Percentiles rank a stretch among this genome's conserved stretches.
Evolutionary conservation across 2,888 invertebrate species (phyloP).

Genomic region (Drosophila subsilvestris): DNA sequence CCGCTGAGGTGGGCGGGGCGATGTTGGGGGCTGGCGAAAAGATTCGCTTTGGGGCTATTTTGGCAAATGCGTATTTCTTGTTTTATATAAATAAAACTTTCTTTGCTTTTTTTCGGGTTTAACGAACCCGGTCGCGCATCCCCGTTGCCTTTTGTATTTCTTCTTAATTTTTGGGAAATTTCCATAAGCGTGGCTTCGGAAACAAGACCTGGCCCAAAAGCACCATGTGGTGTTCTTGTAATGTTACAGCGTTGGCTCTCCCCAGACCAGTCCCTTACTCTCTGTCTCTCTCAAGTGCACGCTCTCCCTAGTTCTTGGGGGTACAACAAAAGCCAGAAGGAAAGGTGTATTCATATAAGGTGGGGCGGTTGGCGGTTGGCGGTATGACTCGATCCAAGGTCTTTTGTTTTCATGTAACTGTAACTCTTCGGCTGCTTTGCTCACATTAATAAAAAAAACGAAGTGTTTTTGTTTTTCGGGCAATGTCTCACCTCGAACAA

Average conservation of each 20-base stretch:
- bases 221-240: constrained; percentile 57
- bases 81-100: constrained; percentile 31
- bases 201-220: constrained; percentile 46
- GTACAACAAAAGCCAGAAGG: not conserved
- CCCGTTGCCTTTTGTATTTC: not conserved
- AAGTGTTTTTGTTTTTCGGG: not conserved
- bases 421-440: not conserved
- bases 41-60: constrained; percentile 30
- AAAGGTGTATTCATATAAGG: not conserved
- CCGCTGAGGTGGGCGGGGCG: not conserved
- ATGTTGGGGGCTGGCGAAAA: not conserved
- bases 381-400: not conserved
- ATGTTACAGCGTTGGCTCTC: constrained; percentile 55
- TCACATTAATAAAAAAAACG: constrained; percentile 13
- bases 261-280: constrained; percentile 9
- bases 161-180: constrained; percentile 29
- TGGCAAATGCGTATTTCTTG: constrained; percentile 32
- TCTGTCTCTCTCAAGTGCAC: constrained; percentile 14
- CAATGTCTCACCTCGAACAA: not conserved
- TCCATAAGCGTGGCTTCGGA: constrained; percentile 54
- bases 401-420: not conserved
- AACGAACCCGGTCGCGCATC: constrained; percentile 28
- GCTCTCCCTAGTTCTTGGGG: not conserved
- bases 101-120: constrained; percentile 21
- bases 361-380: not conserved